Conservation (phyloP, 1,140 invertebrate species). For the Streblospio benedicti region DNA sequence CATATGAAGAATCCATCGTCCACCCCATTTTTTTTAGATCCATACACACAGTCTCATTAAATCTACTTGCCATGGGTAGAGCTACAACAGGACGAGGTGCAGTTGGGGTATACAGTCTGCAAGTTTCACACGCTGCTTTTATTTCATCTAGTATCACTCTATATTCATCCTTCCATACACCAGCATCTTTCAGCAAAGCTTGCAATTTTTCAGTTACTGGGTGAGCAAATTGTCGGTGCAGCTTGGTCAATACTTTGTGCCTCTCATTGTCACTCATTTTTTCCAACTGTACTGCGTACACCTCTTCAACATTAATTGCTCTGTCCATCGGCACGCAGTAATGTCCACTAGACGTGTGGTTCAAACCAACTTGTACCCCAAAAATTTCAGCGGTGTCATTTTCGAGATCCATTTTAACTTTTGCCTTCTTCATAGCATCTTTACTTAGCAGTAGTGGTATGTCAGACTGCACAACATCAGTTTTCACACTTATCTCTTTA, state of each 20-base stretch:
- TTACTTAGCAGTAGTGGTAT: slow-evolving; percentile 18
- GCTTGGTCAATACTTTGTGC: not conserved
- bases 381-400: slow-evolving; percentile 19
- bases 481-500: slow-evolving; percentile 11
- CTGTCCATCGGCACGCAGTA: slow-evolving; percentile 19
- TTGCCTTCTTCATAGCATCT: slow-evolving; percentile 15
- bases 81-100: not conserved
- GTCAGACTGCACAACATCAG: too few species aligned
- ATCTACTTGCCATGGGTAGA: not conserved
- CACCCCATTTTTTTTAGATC: not conserved
- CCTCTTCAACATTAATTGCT: not conserved
- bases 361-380: slow-evolving; percentile 15
- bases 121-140: too few species aligned
- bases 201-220: not conserved
- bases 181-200: not conserved
- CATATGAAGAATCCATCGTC: not conserved
- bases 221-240: not conserved
- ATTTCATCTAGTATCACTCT: too few species aligned
- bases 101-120: not conserved
- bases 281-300: not conserved
- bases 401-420: slow-evolving; percentile 20
- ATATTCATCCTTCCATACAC: not conserved
- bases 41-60: not conserved
- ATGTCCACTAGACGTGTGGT: slow-evolving; percentile 20
- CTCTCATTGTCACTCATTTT: not conserved